Percentiles rank a stretch among this genome's conserved stretches.
These are phyloP conservation scores for Festucalex cinctus DNA, from an alignment of 2,113 vertebrate genomes.

Conservation along the genomic window DNA sequence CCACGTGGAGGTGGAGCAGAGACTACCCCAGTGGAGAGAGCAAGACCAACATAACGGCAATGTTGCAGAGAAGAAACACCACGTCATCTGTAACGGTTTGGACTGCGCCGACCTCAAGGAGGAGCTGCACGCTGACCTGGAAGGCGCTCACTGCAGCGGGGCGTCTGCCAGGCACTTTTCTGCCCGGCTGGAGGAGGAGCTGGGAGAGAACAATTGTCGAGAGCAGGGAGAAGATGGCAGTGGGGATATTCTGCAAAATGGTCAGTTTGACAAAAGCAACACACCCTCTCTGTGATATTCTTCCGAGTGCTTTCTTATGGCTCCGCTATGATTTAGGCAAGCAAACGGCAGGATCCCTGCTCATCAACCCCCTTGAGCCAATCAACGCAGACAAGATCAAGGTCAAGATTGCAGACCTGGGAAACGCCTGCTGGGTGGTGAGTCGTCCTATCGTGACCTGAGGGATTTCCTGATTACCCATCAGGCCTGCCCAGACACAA, in stretches of 20 bases:
- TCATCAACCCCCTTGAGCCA: conserved; percentile 95
- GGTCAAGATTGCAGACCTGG: conserved; percentile 98
- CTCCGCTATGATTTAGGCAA: conserved; percentile 74
- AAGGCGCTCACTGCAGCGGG: conserved; percentile 31
- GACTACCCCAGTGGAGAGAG: conserved; percentile 66
- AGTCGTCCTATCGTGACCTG: conserved; percentile 64
- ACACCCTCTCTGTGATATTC: neutral
- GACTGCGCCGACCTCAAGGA: conserved; percentile 32
- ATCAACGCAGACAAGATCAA: conserved; percentile 92
- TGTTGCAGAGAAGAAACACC: conserved; percentile 40
- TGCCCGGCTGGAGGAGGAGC: conserved; percentile 52
- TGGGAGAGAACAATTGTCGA: conserved; percentile 39
- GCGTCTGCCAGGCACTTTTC: conserved; percentile 28
- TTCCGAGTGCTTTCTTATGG: neutral
- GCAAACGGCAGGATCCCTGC: conserved; percentile 84
- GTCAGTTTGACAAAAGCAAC: conserved; percentile 53
- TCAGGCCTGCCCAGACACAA: conserved; percentile 8
- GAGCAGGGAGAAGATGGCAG: conserved; percentile 38
- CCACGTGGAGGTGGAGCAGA: conserved; percentile 64
- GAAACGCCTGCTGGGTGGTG: conserved; percentile 99
- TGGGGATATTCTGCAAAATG: conserved; percentile 58
- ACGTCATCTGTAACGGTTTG: conserved; percentile 63
- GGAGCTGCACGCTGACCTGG: conserved; percentile 31
- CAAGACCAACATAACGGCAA: conserved; percentile 87
- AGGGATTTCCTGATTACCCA: conserved; percentile 54